Base-by-base conservation (phyloP, 2,888 invertebrate genomes). In the Sycophila texana region DNA sequence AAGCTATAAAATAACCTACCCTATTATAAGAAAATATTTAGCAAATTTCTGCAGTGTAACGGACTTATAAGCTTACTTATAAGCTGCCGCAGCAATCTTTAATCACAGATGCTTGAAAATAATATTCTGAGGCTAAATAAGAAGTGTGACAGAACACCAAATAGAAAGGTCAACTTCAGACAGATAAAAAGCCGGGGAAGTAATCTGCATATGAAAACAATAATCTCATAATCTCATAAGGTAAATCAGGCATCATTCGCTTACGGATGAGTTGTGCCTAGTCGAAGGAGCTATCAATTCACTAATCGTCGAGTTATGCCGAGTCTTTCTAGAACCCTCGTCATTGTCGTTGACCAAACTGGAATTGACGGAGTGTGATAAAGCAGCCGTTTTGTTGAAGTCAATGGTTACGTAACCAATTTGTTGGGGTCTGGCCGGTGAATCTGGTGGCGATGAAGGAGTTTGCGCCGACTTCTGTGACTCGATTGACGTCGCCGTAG, bases 301-400 rank as follows among this genome's bases (percentile, higher is more conserved):
- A 86, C 91, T 92, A 84, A 93, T 93, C 1, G 94, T 94, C 26
- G 96, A 96, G 90, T 96, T 96, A 88, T 97, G 96, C 77, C 97
- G 93, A 16, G 96, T 96, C 88, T 95, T 96, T 65, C 97, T 93
- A 67, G 94, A 93, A 68, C 95, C 95, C 86, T 96, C 96, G 80
- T 92, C 91, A 4, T 61, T 78, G 87, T 95, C 95, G 70, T 93
- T 92, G 81, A 95, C 94, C 75, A 93, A 92, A 68, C 93, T 93
- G 5, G 94, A 93, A 85, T 95, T 95, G 51, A 95, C 95, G 47
- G 96, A 95, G 87, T 95, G 94, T 22, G 96, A 96, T 47, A 98
- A 92, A 26, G 98, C 98, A 74, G 95, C 95, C 0, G 98, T 98
- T 91, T 96, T 96, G 86, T 97, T 95, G 90, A 98, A 98, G 91